Evolutionary conservation across 2,888 invertebrate species (phyloP).

Genomic region (Gasteruption jaculator): DNA sequence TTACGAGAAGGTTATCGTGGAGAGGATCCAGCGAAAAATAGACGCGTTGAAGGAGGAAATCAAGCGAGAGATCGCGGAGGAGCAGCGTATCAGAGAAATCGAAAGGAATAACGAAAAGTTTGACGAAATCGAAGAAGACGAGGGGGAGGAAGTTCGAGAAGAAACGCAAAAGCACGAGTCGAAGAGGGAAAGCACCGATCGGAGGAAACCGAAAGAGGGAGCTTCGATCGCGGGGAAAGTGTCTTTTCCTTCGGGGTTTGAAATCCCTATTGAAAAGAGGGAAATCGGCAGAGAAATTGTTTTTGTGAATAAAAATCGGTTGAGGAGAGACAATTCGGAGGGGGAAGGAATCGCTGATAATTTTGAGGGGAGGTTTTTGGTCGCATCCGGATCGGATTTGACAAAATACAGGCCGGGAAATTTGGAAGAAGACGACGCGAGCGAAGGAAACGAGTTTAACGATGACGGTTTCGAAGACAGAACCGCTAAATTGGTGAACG

Average conservation of each 20-base stretch:
- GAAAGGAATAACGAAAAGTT: slow-evolving; percentile 37
- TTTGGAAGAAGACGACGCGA: slow-evolving; percentile 17
- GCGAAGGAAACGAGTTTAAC: slow-evolving; percentile 18
- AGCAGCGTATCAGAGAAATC: slow-evolving; percentile 28
- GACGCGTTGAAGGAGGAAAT: slow-evolving; percentile 49
- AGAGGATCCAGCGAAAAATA: slow-evolving; percentile 46
- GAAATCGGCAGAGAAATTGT: slow-evolving; percentile 8
- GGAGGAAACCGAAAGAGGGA: too few species aligned
- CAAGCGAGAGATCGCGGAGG: slow-evolving; percentile 42
- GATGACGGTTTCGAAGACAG: slow-evolving; percentile 20
- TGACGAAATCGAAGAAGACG: slow-evolving; percentile 6
- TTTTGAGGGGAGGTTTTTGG: slow-evolving; percentile 7
- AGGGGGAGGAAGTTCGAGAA: slow-evolving; percentile 16
- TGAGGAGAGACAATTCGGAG: slow-evolving; percentile 14
- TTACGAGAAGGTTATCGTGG: slow-evolving; percentile 34
- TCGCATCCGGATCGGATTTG: slow-evolving; percentile 1
- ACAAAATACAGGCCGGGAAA: slow-evolving; percentile 13
- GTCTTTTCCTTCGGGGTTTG: too few species aligned
- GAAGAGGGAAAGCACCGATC: too few species aligned
- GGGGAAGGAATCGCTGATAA: too few species aligned
- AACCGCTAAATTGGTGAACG: slow-evolving; percentile 17
- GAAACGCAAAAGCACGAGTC: slow-evolving; percentile 21
- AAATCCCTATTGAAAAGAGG: slow-evolving; percentile 21
- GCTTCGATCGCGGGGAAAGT: too few species aligned
- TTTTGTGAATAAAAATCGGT: slow-evolving; percentile 12